A percentile compares a stretch with the other conserved stretches of the same genome.
Conservation (phyloP, 2,113 vertebrate species). For the Romanogobio albipinnatus region DNA sequence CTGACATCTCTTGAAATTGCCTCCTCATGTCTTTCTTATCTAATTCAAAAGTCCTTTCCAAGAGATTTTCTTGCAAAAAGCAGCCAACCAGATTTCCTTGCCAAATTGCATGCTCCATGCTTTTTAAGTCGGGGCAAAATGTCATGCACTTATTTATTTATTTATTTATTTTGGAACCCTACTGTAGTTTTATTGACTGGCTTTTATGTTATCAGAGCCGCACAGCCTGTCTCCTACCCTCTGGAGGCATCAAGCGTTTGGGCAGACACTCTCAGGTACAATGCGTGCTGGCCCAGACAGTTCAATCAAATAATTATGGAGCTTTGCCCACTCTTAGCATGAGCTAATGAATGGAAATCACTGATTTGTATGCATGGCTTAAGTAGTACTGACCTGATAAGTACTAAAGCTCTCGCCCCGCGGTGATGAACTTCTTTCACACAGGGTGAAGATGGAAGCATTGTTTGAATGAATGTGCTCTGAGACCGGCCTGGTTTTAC, state of each 20-base stretch:
- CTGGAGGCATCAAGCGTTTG: slow-evolving; percentile 46
- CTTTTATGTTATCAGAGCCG: slow-evolving; percentile 57
- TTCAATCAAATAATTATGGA: slow-evolving; percentile 63
- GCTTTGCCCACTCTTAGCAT: slow-evolving; percentile 52
- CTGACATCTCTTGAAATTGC: slow-evolving; percentile 58
- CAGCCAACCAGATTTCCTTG: slow-evolving; percentile 53
- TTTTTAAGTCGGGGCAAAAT: slow-evolving; percentile 55
- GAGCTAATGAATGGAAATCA: slow-evolving; percentile 63
- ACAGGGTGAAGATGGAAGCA: slow-evolving; percentile 47
- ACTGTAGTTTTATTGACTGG: slow-evolving; percentile 57
- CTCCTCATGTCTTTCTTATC: slow-evolving; percentile 63
- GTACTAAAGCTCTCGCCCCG: slow-evolving; percentile 43
- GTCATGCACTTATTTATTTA: slow-evolving; percentile 32
- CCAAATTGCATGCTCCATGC: slow-evolving; percentile 56
- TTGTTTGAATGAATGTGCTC: slow-evolving; percentile 55
- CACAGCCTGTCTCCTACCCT: slow-evolving; percentile 57
- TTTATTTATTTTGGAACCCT: not conserved
- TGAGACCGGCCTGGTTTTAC: slow-evolving; percentile 43
- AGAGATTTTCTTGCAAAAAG: slow-evolving; percentile 53
- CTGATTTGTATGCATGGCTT: slow-evolving; percentile 55
- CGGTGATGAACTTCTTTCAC: slow-evolving; percentile 59
- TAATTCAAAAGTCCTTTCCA: slow-evolving; percentile 50
- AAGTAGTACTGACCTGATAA: slow-evolving; percentile 57
- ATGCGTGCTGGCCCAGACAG: slow-evolving; percentile 49
- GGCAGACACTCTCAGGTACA: slow-evolving; percentile 54